Evolutionary conservation across 2,888 invertebrate genomes (phyloP).

Genomic region (Pristionchus exspectatus): DNA sequence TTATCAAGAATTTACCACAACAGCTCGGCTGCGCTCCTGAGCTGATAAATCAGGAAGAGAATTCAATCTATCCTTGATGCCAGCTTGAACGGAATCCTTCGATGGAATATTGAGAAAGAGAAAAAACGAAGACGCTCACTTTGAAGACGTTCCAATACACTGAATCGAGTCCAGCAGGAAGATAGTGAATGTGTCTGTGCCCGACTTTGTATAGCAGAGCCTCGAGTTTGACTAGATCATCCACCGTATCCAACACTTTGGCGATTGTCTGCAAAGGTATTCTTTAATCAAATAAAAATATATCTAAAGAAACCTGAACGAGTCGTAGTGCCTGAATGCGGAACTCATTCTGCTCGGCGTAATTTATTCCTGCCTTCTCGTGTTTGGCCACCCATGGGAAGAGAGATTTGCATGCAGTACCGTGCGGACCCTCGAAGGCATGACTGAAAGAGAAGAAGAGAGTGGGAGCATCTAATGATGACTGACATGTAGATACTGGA

Average conservation of each 20-base stretch:
- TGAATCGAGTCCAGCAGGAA: conserved; percentile 73
- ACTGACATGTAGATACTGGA: conserved; percentile 60
- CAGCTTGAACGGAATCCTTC: conserved; percentile 74
- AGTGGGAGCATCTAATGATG: neutral
- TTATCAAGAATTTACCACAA: conserved; percentile 55
- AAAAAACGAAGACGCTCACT: conserved; percentile 57
- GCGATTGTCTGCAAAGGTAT: conserved; percentile 72
- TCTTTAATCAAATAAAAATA: conserved; percentile 74
- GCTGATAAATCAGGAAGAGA: conserved; percentile 65
- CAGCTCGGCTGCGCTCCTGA: conserved; percentile 69
- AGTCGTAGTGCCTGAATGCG: conserved; percentile 73
- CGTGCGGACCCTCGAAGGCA: conserved; percentile 70
- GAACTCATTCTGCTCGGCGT: conserved; percentile 70
- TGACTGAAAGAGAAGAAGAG: conserved; percentile 55
- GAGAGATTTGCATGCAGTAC: conserved; percentile 73
- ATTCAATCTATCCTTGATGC: conserved; percentile 65
- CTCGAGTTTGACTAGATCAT: conserved; percentile 72
- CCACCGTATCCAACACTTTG: conserved; percentile 74
- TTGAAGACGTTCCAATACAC: conserved; percentile 76
- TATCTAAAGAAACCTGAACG: conserved; percentile 73
- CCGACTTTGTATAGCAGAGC: conserved; percentile 70
- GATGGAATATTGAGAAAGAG: conserved; percentile 1
- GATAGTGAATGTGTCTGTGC: conserved; percentile 71
- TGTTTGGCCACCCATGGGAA: conserved; percentile 71
- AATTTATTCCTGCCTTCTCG: conserved; percentile 68